Conservation (phyloP, 2,888 invertebrate species). For the Linnaemya vulpina region DNA sequence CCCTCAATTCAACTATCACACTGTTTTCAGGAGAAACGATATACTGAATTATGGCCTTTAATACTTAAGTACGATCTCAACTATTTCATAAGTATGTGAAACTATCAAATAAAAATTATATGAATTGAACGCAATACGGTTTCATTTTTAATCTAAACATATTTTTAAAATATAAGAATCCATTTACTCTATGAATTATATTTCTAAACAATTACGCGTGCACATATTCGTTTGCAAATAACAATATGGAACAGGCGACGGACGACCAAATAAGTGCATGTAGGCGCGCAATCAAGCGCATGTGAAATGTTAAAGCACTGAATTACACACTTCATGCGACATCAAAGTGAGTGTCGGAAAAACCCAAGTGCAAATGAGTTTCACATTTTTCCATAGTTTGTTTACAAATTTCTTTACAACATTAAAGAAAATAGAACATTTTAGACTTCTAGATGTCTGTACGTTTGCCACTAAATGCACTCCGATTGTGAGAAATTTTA, state of each 20-base stretch:
- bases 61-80: too few species aligned
- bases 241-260: constrained; percentile 1
- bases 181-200: neutral
- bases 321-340: constrained; percentile 60
- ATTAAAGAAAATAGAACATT: constrained; percentile 34
- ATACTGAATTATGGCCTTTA: too few species aligned
- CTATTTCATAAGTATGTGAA: too few species aligned
- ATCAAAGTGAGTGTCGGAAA: constrained; percentile 63
- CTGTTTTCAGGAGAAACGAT: too few species aligned
- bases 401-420: constrained; percentile 37
- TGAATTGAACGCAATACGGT: too few species aligned
- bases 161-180: neutral
- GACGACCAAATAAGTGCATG: constrained; percentile 4
- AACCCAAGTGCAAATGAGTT: constrained; percentile 28
- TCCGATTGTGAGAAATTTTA: neutral
- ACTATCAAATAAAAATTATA: too few species aligned
- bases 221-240: constrained; percentile 48
- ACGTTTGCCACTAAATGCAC: neutral
- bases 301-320: constrained; percentile 39
- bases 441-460: neutral
- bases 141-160: neutral
- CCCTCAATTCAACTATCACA: too few species aligned
- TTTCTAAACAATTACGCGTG: constrained; percentile 24
- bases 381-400: neutral
- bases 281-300: constrained; percentile 37